These are phyloP conservation scores for Remorina albescens DNA, from an alignment of 2,797 vertebrate genomes.

Conservation along the genomic window DNA sequence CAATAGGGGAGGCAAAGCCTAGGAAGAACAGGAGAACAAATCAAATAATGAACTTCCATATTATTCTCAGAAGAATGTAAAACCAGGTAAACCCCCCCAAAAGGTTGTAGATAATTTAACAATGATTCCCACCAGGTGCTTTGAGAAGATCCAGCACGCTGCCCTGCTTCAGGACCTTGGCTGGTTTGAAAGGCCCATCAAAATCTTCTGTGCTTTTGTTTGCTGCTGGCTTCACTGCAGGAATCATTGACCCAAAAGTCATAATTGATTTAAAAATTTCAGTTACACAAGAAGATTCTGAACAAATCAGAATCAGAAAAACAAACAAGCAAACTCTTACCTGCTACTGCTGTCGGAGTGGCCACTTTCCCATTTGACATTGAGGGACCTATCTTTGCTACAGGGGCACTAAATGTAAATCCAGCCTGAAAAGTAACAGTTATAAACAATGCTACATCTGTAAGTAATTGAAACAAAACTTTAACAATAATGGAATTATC, in stretches of 20 bases:
- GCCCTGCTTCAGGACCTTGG: slow-evolving; percentile 92
- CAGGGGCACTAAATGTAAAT: slow-evolving; percentile 97
- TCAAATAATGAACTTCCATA: slow-evolving; percentile 5
- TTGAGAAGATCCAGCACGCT: slow-evolving; percentile 96
- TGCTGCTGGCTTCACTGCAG: slow-evolving; percentile 75
- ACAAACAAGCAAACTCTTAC: slow-evolving; percentile 69
- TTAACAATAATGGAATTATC: not conserved
- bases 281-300: not conserved
- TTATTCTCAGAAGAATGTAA: not conserved
- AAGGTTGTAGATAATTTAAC: not conserved
- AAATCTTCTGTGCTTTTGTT: slow-evolving; percentile 86
- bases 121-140: slow-evolving; percentile 87
- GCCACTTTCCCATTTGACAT: slow-evolving; percentile 83
- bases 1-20: slow-evolving; percentile 80
- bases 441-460: not conserved
- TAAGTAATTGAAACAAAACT: not conserved
- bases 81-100: not conserved
- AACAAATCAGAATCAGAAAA: not conserved
- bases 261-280: not conserved
- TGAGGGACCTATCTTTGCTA: slow-evolving; percentile 87
- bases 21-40: slow-evolving; percentile 2
- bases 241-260: slow-evolving; percentile 12
- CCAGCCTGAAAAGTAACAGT: slow-evolving; percentile 81
- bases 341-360: slow-evolving; percentile 74
- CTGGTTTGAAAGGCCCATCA: slow-evolving; percentile 90